Evolutionary conservation across 2,113 vertebrate species (phyloP).

Genomic region (Anarhynchus alexandrinus): DNA sequence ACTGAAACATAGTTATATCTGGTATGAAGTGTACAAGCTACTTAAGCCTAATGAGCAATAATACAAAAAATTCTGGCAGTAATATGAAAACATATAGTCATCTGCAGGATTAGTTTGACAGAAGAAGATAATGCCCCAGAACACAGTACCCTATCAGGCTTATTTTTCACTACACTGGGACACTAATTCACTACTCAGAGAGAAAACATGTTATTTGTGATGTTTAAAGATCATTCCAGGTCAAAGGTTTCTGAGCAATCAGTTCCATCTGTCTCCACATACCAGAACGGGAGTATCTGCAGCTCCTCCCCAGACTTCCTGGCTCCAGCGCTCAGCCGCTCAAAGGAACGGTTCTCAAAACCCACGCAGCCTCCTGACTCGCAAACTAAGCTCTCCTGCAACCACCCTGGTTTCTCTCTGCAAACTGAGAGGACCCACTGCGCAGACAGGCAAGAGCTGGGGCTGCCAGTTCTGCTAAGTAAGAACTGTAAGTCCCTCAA

Average conservation of each 20-base stretch:
- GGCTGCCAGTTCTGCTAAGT: neutral
- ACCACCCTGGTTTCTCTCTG: neutral
- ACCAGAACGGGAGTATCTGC: neutral
- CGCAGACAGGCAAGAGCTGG: neutral
- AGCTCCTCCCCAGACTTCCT: neutral
- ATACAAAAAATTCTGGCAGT: neutral
- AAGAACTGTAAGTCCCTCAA: neutral
- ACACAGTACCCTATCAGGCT: neutral
- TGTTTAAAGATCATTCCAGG: neutral
- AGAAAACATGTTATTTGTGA: neutral
- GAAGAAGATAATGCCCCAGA: neutral
- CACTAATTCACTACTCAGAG: neutral
- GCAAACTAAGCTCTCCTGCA: neutral
- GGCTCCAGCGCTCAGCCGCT: neutral
- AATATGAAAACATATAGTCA: neutral
- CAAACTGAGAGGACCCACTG: neutral
- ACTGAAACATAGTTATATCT: neutral
- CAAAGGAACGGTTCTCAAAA: neutral
- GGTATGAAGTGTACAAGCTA: neutral
- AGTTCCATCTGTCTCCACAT: neutral
- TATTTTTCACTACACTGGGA: neutral
- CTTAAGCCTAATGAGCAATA: neutral
- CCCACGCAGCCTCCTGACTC: neutral
- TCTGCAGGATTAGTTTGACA: neutral
- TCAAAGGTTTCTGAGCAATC: constrained; percentile 17